A percentile compares a stretch with the other conserved stretches of the same genome.
Evolutionary conservation across 1,140 invertebrate genomes (phyloP).

Genomic region (Cydia amplana): DNA sequence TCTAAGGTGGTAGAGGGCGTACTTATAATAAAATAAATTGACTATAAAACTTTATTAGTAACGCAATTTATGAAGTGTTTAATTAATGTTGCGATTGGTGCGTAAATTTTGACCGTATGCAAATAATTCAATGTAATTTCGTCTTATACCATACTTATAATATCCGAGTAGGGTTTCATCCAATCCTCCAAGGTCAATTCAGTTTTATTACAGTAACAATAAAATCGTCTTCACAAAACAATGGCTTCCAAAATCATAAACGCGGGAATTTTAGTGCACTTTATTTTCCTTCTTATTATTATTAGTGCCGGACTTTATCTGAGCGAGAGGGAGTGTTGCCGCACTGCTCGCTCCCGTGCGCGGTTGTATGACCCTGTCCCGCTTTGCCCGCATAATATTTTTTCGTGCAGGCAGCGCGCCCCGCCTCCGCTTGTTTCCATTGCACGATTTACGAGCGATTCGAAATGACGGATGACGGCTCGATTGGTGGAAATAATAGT

Average conservation of each 20-base stretch:
- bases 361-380: slow-evolving; percentile 44
- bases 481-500: background rate
- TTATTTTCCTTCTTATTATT: slow-evolving; percentile 64
- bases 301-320: slow-evolving; percentile 56
- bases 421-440: slow-evolving; percentile 70
- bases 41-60: slow-evolving; percentile 1
- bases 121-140: background rate
- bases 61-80: background rate
- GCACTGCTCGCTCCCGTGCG: slow-evolving; percentile 9
- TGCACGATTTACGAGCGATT: slow-evolving; percentile 34
- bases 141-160: background rate
- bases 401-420: slow-evolving; percentile 64
- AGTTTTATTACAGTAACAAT: slow-evolving; percentile 40
- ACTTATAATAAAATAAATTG: background rate
- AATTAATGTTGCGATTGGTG: background rate
- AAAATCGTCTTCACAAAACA: slow-evolving; percentile 36
- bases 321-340: slow-evolving; percentile 42
- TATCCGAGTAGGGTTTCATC: background rate
- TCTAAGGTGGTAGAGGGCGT: background rate
- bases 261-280: slow-evolving; percentile 58
- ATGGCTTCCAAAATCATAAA: slow-evolving; percentile 42
- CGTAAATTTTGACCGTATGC: background rate
- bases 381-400: slow-evolving; percentile 60
- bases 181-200: slow-evolving; percentile 17
- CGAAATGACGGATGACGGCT: background rate